Percentiles rank a stretch among this genome's conserved stretches.
Evolutionary conservation across 2,113 vertebrate genomes (phyloP).

Genomic region (Strigops habroptila): DNA sequence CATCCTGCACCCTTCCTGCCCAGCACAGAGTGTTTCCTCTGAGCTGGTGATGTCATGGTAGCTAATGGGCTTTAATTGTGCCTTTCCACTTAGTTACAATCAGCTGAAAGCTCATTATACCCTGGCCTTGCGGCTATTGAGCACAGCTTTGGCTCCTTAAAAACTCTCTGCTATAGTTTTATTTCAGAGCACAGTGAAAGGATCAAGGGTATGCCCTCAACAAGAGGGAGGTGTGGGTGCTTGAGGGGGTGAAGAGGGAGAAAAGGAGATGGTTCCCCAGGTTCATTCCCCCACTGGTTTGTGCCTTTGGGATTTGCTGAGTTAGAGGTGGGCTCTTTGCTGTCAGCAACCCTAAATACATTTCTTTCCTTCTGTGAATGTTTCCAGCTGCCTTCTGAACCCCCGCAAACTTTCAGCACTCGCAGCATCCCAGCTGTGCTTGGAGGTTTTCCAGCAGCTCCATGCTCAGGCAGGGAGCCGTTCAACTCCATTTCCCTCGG

Average conservation of each 20-base stretch:
- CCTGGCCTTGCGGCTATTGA: neutral
- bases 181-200: neutral
- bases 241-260: neutral
- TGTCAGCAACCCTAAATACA: neutral
- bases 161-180: neutral
- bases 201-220: neutral
- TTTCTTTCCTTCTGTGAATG: neutral
- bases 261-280: neutral
- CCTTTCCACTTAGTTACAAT: neutral
- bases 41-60: slow-evolving; percentile 29
- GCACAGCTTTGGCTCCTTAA: neutral
- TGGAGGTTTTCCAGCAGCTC: neutral
- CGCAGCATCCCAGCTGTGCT: neutral
- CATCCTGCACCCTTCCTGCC: slow-evolving; percentile 11
- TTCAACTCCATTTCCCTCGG: neutral
- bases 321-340: neutral
- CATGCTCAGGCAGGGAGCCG: neutral
- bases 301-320: neutral
- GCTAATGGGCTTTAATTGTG: slow-evolving; percentile 51
- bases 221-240: neutral
- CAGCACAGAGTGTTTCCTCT: neutral
- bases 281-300: neutral
- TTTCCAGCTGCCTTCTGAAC: neutral
- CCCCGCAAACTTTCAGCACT: neutral
- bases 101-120: slow-evolving; percentile 38